Percentiles rank a stretch among this genome's conserved stretches.
Evolutionary conservation across 2,888 invertebrate species (phyloP).

Genomic region (Augochlorella aurata): DNA sequence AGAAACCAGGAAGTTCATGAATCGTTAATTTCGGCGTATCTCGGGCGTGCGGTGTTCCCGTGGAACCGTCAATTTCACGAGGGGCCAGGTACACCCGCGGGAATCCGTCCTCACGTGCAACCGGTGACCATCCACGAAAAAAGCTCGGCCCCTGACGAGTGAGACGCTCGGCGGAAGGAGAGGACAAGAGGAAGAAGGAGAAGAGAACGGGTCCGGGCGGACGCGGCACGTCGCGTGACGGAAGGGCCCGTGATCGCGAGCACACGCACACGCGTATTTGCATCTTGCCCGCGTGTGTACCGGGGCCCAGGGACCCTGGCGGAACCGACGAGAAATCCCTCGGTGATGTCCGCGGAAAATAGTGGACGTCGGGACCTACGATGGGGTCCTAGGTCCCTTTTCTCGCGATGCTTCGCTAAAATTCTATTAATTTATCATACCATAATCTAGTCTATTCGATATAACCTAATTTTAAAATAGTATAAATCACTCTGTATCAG

Average conservation of each 20-base stretch:
- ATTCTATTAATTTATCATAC: too few relatives aligned
- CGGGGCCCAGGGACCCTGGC: neutral
- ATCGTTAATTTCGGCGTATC: constrained; percentile 40
- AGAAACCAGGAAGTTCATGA: constrained; percentile 26
- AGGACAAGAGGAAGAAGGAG: constrained; percentile 18
- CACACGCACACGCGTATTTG: constrained; percentile 61
- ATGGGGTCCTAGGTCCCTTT: too few relatives aligned
- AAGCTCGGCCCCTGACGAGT: constrained; percentile 37
- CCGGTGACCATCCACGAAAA: constrained; percentile 46
- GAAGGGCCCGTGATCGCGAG: constrained; percentile 70
- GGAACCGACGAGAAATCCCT: neutral
- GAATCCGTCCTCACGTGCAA: constrained; percentile 61
- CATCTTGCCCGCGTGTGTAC: constrained; percentile 42
- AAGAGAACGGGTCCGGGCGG: constrained; percentile 33
- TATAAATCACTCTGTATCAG: too few relatives aligned
- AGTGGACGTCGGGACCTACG: neutral
- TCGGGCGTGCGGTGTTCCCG: constrained; percentile 15
- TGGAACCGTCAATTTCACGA: constrained; percentile 58
- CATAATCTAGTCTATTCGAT: too few relatives aligned
- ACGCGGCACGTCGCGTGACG: constrained; percentile 78
- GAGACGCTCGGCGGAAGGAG: constrained; percentile 20
- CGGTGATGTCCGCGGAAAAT: neutral
- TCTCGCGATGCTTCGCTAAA: too few relatives aligned
- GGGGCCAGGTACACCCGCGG: constrained; percentile 56
- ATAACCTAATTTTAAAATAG: too few relatives aligned